Conservation (phyloP, 2,113 vertebrate species). For the Nymphicus hollandicus region DNA sequence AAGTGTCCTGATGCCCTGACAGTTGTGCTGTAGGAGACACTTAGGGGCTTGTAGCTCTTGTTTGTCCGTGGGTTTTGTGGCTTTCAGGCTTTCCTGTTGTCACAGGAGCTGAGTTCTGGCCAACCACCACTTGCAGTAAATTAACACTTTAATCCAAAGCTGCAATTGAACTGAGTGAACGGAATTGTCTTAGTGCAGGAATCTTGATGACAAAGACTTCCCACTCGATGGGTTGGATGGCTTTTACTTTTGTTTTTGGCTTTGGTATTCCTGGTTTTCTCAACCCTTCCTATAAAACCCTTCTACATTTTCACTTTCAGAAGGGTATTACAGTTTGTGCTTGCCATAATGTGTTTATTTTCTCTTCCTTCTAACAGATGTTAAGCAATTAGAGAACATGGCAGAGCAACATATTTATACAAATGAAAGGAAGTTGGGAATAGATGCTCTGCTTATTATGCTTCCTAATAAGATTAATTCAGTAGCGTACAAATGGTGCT, state of each 20-base stretch:
- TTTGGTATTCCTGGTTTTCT: background rate
- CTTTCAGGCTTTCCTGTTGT: background rate
- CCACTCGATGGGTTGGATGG: background rate
- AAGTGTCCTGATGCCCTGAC: fast-evolving
- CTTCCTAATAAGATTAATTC: slow-evolving; percentile 47
- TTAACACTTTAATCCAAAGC: background rate
- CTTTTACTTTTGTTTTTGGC: background rate
- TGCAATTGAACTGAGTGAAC: background rate
- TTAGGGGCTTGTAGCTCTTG: background rate
- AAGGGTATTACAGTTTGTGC: slow-evolving; percentile 35
- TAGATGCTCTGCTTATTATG: slow-evolving; percentile 6
- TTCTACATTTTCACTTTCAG: background rate
- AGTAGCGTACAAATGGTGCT: background rate
- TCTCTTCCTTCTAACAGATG: slow-evolving; percentile 56
- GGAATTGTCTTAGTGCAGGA: background rate
- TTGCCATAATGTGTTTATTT: slow-evolving; percentile 61
- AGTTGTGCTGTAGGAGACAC: fast-evolving
- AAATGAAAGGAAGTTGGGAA: slow-evolving; percentile 60
- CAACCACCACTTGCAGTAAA: background rate
- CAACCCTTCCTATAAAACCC: background rate
- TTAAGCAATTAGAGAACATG: slow-evolving; percentile 61
- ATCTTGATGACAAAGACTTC: background rate
- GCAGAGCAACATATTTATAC: slow-evolving; percentile 60
- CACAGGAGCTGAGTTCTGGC: background rate
- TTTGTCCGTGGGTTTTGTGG: background rate